These are phyloP conservation scores for Acyrthosiphon pisum DNA, from an alignment of 1,140 invertebrate genomes.

Conservation along the genomic window DNA sequence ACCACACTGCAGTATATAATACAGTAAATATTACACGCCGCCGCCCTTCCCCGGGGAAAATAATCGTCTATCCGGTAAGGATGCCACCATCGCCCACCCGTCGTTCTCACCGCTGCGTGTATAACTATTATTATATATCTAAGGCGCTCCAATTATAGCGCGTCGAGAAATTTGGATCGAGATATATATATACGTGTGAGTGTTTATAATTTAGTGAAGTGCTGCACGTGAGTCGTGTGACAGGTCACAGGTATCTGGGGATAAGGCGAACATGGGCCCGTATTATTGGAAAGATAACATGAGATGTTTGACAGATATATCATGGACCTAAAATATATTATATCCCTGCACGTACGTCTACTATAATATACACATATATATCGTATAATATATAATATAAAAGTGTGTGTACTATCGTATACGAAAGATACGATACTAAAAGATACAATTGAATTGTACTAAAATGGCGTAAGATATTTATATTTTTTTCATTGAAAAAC, in stretches of 20 bases:
- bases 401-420: not conserved
- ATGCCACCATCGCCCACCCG: not conserved
- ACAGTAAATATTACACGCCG: not conserved
- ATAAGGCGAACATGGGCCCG: not conserved
- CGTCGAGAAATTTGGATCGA: not conserved
- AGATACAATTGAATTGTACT: not conserved
- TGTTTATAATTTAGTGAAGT: not conserved
- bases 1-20: not conserved
- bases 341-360: not conserved
- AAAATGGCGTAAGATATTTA: not conserved
- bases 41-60: not conserved
- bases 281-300: constrained; percentile 12
- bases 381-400: not conserved
- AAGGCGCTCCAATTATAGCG: not conserved
- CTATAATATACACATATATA: not conserved
- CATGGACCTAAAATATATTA: not conserved
- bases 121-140: constrained; percentile 1
- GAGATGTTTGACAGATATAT: constrained; percentile 12
- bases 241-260: not conserved
- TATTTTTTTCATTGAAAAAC: not conserved
- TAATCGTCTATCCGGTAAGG: not conserved
- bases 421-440: not conserved
- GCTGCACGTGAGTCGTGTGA: not conserved
- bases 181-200: not conserved
- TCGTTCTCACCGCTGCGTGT: not conserved